Base-by-base conservation (phyloP, 2,797 vertebrate species). In the Falco cherrug region DNA sequence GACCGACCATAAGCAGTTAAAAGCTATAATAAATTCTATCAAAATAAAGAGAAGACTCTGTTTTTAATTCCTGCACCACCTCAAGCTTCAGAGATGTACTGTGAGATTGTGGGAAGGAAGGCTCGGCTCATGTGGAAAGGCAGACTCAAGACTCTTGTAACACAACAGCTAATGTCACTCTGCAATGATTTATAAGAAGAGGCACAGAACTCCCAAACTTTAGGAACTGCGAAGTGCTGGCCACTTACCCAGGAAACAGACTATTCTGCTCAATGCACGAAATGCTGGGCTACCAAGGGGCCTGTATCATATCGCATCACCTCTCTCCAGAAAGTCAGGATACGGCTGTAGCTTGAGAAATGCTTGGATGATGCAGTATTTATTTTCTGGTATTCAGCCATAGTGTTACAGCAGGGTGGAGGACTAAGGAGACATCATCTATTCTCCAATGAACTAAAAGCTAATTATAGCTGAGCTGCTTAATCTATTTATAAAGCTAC, bases 401-500 rank as follows among this genome's bases (percentile, higher is more conserved):
- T 4, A 31, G 22, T 48, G 54, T 47, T 83, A 3, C 26, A 80
- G 74, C 51, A 94, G 81, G 43, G 67, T 18, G 60, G 29, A 81
- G 53, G 67, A 84, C 31, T 50, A 26, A 24, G 13, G 53, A 94
- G 26, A 83, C 43, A 61, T 8, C 15, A 61, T 31, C 76, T 85
- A 26, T 54, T 83, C 68, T 85, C 53, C 88, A 89, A 3, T 25
- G 68, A 90, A 80, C 63, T 61, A 61, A 50, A 35, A 85, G 70
- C 61, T 94, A 82, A 92, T 94, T 94, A 71, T 68, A 92, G 81
- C 37, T 60, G n/a, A 90, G 41, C 37, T 68, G 41, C 29, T 85
- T 2, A 53, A 61, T 89, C 76, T 95, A 77, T 89, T 95, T 93
- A 94, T 75, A 92, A 83, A 85, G 24, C 22, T 61, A 82, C 73